These are phyloP conservation scores for Vulpes vulpes DNA, from an alignment of 2,113 vertebrate species.

Conservation along the genomic window DNA sequence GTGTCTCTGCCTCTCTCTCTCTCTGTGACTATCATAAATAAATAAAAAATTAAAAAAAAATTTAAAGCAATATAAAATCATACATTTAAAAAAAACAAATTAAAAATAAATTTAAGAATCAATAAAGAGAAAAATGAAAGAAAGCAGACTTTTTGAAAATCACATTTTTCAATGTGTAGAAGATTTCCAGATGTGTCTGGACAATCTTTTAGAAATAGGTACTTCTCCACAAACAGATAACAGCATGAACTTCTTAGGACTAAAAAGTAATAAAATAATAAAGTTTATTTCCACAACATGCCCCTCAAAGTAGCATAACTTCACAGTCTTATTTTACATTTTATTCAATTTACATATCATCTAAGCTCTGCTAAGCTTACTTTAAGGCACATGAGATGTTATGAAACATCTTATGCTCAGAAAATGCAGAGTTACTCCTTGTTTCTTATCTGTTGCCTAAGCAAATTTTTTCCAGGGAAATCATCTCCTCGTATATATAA, in stretches of 20 bases:
- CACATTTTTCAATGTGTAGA: not conserved
- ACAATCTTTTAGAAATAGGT: not conserved
- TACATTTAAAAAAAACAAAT: too few relatives aligned
- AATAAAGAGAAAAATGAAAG: not conserved
- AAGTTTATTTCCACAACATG: not conserved
- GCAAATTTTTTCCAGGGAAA: not conserved
- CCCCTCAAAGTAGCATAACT: not conserved
- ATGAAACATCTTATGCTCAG: not conserved
- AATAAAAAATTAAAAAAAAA: too few relatives aligned
- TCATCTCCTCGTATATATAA: not conserved
- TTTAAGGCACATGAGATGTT: slow-evolving; percentile 3
- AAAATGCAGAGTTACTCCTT: slow-evolving; percentile 25
- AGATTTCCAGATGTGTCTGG: not conserved
- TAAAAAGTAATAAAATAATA: not conserved
- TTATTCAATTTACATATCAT: not conserved
- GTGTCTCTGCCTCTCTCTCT: too few relatives aligned
- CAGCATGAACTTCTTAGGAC: not conserved
- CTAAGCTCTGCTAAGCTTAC: not conserved
- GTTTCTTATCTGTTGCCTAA: not conserved
- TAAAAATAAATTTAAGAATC: slow-evolving; percentile 27
- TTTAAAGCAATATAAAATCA: too few relatives aligned
- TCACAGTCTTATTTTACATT: not conserved
- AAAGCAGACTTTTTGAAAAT: not conserved
- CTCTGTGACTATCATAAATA: too few relatives aligned
- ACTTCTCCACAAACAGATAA: not conserved